A percentile compares a stretch with the other conserved stretches of the same genome.
phyloP scores from a whole-genome alignment of 2,888 invertebrate genomes.

The Ferrisia virgata region DNA sequence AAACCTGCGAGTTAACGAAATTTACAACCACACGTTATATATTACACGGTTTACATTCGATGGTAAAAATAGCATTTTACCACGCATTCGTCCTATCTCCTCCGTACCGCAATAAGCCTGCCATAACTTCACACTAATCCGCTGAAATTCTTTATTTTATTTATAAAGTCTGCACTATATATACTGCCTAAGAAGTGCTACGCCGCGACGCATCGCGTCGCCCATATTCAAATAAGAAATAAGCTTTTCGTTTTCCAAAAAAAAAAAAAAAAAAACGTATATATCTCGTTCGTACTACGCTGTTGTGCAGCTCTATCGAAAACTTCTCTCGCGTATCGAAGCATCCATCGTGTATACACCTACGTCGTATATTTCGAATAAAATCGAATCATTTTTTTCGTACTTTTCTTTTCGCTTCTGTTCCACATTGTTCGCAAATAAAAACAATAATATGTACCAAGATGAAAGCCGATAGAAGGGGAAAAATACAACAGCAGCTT shows the following conservation, averaged over 20 bases:
- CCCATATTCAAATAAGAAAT: not conserved
- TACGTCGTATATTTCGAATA: not conserved
- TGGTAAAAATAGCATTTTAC: not conserved
- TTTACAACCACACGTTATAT: slow-evolving; percentile 6
- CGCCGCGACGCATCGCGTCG: not conserved
- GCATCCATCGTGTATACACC: not conserved
- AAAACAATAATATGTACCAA: not conserved
- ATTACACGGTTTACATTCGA: not conserved
- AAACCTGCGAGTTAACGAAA: not conserved
- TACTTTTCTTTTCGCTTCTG: too few species aligned
- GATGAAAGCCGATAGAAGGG: not conserved
- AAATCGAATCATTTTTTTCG: not conserved
- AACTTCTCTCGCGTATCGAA: not conserved
- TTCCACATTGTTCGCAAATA: too few species aligned
- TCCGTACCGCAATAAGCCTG: not conserved
- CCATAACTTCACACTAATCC: slow-evolving; percentile 10
- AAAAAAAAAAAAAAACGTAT: too few species aligned
- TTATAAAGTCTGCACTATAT: not conserved
- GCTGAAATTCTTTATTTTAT: slow-evolving; percentile 12
- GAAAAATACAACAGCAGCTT: not conserved
- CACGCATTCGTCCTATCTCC: not conserved
- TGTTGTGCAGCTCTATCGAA: not conserved
- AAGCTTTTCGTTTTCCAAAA: not conserved
- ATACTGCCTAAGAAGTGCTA: not conserved
- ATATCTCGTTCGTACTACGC: not conserved